Base-by-base conservation (phyloP, 2,797 vertebrate genomes). In the Betta splendens region DNA sequence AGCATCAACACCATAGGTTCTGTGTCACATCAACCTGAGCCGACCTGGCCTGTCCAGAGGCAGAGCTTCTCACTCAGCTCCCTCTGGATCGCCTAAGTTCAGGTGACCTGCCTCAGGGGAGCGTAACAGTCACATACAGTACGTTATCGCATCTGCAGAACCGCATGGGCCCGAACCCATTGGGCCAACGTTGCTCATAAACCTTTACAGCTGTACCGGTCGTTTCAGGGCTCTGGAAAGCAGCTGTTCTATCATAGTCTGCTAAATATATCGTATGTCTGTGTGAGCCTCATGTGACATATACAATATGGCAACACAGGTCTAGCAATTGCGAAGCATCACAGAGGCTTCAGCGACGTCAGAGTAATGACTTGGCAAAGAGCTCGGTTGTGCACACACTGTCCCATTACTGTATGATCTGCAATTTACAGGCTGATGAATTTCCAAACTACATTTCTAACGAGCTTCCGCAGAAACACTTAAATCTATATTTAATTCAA, bases 401-500 rank as follows among this genome's bases (percentile, higher is more conserved):
- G 56, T 70, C 60, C 35, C 63, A 74, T 73, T 78, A 77, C 60
- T 61, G 42, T 37, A 54, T 25, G 1, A 72, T 69, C 55, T 66
- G 59, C 69, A 71, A 53, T 72, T 79, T 72, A 73, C 49, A 33
- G 72, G 61, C 68, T 73, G 78, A 84, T 79, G 43, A 77, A 84
- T 83, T 83, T 84, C 76, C 66, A 56, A 62, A 72, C 64, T 75
- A 64, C 69, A 75, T 80, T 71, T 60, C 61, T 72, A 80, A 77
- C 69, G 58, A 84, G 75, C 72, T 75, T 64, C 75, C 64, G 45
- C 35, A 64, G 72, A 81, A 85, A 82, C 79, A 72, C 76, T 79
- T 83, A 54, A 85, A 87, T 88, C 83, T 88, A 82, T 82, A 86
- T 86, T 84, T 87, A 83, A 87, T 88, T 87, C 73, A 87, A 84